Percentiles rank a stretch among this genome's conserved stretches.
Evolutionary conservation across 2,888 invertebrate genomes (phyloP).

Genomic region (Nineta flava): DNA sequence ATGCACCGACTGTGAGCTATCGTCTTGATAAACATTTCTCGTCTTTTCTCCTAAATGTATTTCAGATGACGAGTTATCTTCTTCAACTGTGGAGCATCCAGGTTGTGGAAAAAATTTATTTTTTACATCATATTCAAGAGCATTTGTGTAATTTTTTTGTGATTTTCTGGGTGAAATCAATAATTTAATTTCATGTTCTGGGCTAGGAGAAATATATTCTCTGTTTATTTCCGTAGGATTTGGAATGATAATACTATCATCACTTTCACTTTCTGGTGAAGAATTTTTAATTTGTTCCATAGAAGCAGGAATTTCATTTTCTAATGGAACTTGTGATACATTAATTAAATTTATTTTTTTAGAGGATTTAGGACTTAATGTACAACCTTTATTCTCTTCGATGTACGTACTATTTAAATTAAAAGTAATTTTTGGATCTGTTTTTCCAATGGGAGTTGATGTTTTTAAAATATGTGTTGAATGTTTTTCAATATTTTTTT

Average conservation of each 20-base stretch:
- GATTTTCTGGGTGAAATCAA: not conserved
- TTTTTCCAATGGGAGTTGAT: not conserved
- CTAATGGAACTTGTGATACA: not conserved
- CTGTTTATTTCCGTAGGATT: too few species aligned
- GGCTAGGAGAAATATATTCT: not conserved
- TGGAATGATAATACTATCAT: not conserved
- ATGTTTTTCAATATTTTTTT: not conserved
- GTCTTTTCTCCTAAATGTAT: not conserved
- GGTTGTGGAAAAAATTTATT: slow-evolving; percentile 9
- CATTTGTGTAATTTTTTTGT: not conserved
- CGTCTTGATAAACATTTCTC: not conserved
- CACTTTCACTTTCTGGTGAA: not conserved
- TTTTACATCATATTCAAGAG: slow-evolving; percentile 8
- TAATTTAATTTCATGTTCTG: not conserved
- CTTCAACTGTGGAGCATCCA: slow-evolving; percentile 4
- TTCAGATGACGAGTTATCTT: not conserved
- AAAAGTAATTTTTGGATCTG: not conserved
- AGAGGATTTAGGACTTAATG: not conserved
- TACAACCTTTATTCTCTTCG: not conserved
- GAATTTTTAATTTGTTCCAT: too few species aligned
- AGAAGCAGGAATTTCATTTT: not conserved
- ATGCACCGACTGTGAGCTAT: not conserved
- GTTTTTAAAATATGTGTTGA: not conserved
- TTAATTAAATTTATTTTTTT: not conserved
- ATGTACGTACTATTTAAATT: not conserved